Evolutionary conservation across 2,888 invertebrate genomes (phyloP), one percentile per base, ranked within the genome.

Genomic region (Coleophora deauratella): DNA sequence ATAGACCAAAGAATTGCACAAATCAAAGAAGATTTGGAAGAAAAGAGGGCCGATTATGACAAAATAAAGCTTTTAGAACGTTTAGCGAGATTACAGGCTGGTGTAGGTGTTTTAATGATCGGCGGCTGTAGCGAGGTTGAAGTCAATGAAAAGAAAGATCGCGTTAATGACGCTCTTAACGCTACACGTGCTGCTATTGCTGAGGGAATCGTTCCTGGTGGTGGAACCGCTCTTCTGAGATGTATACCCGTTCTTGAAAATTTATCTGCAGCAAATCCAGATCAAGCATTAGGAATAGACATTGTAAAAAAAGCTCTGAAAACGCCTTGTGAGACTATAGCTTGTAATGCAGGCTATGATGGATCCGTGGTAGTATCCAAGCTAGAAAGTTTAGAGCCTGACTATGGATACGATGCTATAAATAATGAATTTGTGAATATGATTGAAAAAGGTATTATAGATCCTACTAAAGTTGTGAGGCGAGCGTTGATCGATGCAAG

Each of bases 131-230:
- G 92, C 66, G 93, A 93, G 58, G 64, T 98, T 11, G 98, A 98
- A 82, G 96, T 98, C 0, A 96, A 94, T 62, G 98, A 98, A 81
- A 97, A 96, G 82, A 98, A 97, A 76, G 97, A 98, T 71, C 88
- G 98, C 36, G 96, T 98, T 0, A 95, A 94, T 62, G 98, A 98
- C 79, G 98, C 98, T 1, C 86, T 98, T 6, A 96, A 96, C 72
- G 98, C 98, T 27, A 98, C 98, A 1, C 88, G 96, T 37, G 97
- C 98, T 39, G 98, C 98, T 30, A 92, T 98, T 46, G 95, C 96
- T 70, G 98, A 98, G 85, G 98, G 98, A 36, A 96, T 98, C 64
- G 97, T 98, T 49, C 95, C 97, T 43, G 98, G 98, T 46, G 98
- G 98, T 72, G 97, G 97, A 43, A 91, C 93, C 52, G 97, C 98